phyloP scores from a whole-genome alignment of 2,888 invertebrate species.

The Philopedon plagiatum region DNA sequence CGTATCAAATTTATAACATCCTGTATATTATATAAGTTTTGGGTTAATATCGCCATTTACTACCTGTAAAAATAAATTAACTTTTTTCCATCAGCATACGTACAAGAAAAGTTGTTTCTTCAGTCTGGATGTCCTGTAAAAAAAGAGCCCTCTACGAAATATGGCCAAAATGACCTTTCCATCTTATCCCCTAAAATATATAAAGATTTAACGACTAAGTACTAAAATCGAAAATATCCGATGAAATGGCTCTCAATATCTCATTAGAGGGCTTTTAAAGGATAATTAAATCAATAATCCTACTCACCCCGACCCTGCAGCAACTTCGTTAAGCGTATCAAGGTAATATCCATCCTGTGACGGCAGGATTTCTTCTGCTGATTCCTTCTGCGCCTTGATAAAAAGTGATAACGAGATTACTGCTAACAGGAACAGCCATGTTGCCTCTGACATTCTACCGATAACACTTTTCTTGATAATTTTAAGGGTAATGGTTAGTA shows the following conservation, averaged over 20 bases:
- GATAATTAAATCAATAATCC: constrained; percentile 49
- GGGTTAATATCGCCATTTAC: too few species aligned
- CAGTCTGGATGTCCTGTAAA: too few species aligned
- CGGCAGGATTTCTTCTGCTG: constrained; percentile 39
- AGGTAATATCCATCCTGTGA: constrained; percentile 60
- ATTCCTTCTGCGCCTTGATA: constrained; percentile 37
- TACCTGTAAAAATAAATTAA: too few species aligned
- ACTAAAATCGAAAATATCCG: constrained; percentile 9
- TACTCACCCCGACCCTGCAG: constrained; percentile 57
- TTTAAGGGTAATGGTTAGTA: not conserved
- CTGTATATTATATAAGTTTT: too few species aligned
- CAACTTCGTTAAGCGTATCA: constrained; percentile 58
- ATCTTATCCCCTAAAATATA: not conserved
- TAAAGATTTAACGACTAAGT: not conserved
- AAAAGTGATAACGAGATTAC: constrained; percentile 38
- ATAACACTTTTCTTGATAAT: constrained; percentile 13
- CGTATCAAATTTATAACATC: too few species aligned
- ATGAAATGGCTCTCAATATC: constrained; percentile 33
- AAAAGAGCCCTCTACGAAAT: too few species aligned
- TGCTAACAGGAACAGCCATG: constrained; percentile 24
- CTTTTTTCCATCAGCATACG: too few species aligned
- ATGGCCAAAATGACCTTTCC: too few species aligned
- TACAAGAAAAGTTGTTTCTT: too few species aligned
- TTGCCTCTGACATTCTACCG: constrained; percentile 29
- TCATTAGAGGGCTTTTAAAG: constrained; percentile 32